These are phyloP conservation scores for Chloropsis hardwickii DNA, from an alignment of 2,113 vertebrate species.

Conservation along the genomic window DNA sequence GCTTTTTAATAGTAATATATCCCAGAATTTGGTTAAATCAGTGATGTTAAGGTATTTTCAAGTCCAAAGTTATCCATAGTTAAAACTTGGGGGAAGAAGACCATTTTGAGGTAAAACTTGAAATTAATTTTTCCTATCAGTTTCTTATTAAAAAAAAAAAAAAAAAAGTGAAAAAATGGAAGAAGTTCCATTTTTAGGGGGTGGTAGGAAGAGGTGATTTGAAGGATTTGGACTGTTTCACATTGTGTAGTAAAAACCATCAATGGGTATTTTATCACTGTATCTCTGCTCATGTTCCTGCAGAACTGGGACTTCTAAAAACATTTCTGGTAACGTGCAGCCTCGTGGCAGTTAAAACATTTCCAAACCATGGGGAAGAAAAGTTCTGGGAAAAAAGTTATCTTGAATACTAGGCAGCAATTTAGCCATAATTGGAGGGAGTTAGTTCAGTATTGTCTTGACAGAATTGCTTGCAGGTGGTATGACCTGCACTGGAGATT, in stretches of 20 bases:
- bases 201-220: accelerated
- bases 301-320: not conserved
- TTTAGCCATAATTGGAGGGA: not conserved
- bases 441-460: not conserved
- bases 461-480: not conserved
- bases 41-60: not conserved
- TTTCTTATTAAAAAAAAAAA: not conserved
- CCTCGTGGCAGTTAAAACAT: not conserved
- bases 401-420: not conserved
- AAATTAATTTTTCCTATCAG: not conserved
- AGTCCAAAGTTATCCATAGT: not conserved
- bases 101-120: not conserved
- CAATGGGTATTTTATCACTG: not conserved
- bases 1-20: not conserved
- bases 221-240: not conserved
- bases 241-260: not conserved
- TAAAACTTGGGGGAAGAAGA: not conserved
- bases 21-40: not conserved
- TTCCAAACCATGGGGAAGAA: not conserved
- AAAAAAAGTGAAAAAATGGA: not conserved
- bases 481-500: not conserved
- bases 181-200: not conserved
- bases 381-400: not conserved
- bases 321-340: not conserved
- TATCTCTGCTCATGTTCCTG: not conserved